A percentile compares a stretch with the other conserved stretches of the same genome.
Evolutionary conservation across 2,888 invertebrate species (phyloP).

Genomic region (Epsilonema sp.): DNA sequence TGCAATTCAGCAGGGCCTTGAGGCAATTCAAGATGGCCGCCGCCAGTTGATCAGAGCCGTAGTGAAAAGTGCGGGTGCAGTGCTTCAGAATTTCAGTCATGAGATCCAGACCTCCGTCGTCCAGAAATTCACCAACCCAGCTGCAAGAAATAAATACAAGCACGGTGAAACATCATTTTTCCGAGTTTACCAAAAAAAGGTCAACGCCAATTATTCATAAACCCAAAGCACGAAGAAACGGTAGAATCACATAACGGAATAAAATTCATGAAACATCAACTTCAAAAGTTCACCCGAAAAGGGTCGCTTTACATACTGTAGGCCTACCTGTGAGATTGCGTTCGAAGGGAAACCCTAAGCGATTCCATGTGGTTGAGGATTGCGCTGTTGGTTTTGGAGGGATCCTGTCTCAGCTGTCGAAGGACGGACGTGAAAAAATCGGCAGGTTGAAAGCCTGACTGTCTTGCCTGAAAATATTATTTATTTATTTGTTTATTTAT

Average conservation of each 20-base stretch:
- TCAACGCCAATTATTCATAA: too few relatives aligned
- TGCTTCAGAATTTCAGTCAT: conserved; percentile 54
- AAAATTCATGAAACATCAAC: too few relatives aligned
- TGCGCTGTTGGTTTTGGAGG: neutral
- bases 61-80: too few relatives aligned
- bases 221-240: too few relatives aligned
- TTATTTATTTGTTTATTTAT: neutral
- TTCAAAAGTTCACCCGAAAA: too few relatives aligned
- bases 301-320: neutral
- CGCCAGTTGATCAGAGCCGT: too few relatives aligned
- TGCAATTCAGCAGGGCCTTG: conserved; percentile 91
- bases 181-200: too few relatives aligned
- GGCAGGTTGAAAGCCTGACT: neutral
- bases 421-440: neutral
- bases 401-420: neutral
- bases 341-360: conserved; percentile 71
- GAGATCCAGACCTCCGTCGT: conserved; percentile 59
- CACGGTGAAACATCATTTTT: too few relatives aligned
- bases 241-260: too few relatives aligned
- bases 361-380: conserved; percentile 45
- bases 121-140: conserved; percentile 76
- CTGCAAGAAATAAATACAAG: too few relatives aligned
- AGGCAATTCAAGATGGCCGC: conserved; percentile 81
- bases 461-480: neutral
- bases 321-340: conserved; percentile 56